These are phyloP conservation scores for Diarsia dahlii DNA, from an alignment of 2,888 invertebrate species.

Conservation along the genomic window DNA sequence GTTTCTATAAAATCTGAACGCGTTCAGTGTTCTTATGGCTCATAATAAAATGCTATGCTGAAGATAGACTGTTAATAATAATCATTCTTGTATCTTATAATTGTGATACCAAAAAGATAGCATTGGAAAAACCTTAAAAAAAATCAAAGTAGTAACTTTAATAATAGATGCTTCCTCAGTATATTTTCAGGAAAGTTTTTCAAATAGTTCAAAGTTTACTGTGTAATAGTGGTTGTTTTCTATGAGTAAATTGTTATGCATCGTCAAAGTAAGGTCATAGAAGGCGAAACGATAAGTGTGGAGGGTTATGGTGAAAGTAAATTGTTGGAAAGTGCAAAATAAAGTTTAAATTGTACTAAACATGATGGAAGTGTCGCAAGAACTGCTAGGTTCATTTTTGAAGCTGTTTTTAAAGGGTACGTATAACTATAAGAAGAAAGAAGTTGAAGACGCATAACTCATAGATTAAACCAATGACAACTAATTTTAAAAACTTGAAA, in stretches of 20 bases:
- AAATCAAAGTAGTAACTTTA: too few relatives aligned
- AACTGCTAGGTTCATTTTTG: too few relatives aligned
- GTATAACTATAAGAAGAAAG: too few relatives aligned
- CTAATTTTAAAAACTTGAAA: too few relatives aligned
- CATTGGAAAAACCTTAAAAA: too few relatives aligned
- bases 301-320: constrained; percentile 2
- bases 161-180: background rate
- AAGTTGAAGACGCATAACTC: too few relatives aligned
- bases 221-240: background rate
- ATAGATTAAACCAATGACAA: too few relatives aligned
- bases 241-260: constrained; percentile 13
- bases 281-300: constrained; percentile 22
- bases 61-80: too few relatives aligned
- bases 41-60: background rate
- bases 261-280: background rate
- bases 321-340: background rate
- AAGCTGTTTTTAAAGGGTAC: too few relatives aligned
- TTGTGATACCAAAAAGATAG: too few relatives aligned
- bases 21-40: background rate
- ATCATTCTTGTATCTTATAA: too few relatives aligned
- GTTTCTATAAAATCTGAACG: background rate
- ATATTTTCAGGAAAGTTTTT: background rate
- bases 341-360: constrained; percentile 7
- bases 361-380: too few relatives aligned
- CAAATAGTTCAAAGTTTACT: background rate